phyloP scores from a whole-genome alignment of 2,888 invertebrate genomes.

The Ectropis crepuscularia region DNA sequence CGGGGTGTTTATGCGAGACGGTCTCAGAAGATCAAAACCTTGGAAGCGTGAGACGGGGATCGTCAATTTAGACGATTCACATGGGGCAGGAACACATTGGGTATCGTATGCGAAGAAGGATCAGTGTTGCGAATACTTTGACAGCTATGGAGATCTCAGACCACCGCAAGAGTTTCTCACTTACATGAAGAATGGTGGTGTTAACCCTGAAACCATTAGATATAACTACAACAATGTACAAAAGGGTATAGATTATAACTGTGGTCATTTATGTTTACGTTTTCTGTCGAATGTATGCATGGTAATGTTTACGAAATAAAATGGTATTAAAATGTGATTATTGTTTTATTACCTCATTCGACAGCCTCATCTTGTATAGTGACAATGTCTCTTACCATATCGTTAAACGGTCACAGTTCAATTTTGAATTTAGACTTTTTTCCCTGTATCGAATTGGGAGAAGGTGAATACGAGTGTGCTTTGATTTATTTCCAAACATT shows the following conservation, averaged over 20 bases:
- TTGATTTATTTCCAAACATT: no score
- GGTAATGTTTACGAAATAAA: background rate
- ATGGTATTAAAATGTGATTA: background rate
- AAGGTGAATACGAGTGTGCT: background rate
- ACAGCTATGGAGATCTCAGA: constrained; percentile 22
- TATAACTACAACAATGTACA: no score
- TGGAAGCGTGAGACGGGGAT: constrained; percentile 5
- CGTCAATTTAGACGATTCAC: constrained; percentile 11
- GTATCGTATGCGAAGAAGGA: constrained; percentile 18
- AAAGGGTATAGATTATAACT: background rate
- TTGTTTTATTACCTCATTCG: background rate
- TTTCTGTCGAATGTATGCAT: constrained; percentile 2
- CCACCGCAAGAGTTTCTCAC: constrained; percentile 18
- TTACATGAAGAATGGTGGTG: no score
- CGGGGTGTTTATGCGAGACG: constrained; percentile 20
- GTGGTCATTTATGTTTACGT: constrained; percentile 2
- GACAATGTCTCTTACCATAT: background rate
- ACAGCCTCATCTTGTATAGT: background rate
- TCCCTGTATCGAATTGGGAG: background rate
- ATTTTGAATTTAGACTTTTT: background rate
- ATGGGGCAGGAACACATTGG: constrained; percentile 18
- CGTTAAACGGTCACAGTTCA: no score
- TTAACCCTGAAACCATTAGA: no score
- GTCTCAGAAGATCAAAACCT: background rate
- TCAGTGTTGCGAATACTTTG: constrained; percentile 22